Base-by-base conservation (phyloP, 2,797 vertebrate genomes). In the Pseudochromis fuscus region DNA sequence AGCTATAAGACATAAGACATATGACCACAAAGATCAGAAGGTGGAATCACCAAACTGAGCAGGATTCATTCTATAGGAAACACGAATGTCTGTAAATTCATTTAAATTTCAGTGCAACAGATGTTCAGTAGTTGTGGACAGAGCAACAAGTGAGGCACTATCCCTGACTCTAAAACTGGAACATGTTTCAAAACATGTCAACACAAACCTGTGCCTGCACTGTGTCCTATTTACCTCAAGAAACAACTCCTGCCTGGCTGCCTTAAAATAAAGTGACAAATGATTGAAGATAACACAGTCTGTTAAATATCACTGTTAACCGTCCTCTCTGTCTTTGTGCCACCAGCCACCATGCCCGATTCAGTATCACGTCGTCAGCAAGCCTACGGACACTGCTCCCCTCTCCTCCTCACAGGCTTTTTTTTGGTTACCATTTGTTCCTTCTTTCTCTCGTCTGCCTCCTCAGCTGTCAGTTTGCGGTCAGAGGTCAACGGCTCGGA, bases 401-500 rank as follows among this genome's bases (percentile, higher is more conserved):
- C 42, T 16, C 35, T 48, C 27, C 50, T 66, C 50, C 65, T 75
- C 25, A 4, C 25, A 44, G 65, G 59, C 60, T 73, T 89, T 67
- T 63, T 53, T 19, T 71, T 15, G 30, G 80, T 82, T 45, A 30
- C 69, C 91, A 93, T 92, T 86, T 93, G 88, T 84, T 88, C 67
- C 46, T 11, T 74, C 25, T 78, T 72, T 81, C 45, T 73, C 82
- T 81, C 81, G 69, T 77, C 85, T 83, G 67, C 58, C 79, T 80
- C 76, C 72, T 75, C 90, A 90, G 89, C 88, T 91, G 90, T 92
- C 93, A 83, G 73, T 78, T 88, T 25, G 79, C 23, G 86, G 92
- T 92, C 89, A 84, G 71, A 89, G 90, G 85, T 93, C 88, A 89
- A 87, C 58, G 33, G 77, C 84, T 87, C 45, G 18, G 83, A 78